Conservation (phyloP, 2,888 invertebrate genomes). For the Eurytoma adleriae region DNA sequence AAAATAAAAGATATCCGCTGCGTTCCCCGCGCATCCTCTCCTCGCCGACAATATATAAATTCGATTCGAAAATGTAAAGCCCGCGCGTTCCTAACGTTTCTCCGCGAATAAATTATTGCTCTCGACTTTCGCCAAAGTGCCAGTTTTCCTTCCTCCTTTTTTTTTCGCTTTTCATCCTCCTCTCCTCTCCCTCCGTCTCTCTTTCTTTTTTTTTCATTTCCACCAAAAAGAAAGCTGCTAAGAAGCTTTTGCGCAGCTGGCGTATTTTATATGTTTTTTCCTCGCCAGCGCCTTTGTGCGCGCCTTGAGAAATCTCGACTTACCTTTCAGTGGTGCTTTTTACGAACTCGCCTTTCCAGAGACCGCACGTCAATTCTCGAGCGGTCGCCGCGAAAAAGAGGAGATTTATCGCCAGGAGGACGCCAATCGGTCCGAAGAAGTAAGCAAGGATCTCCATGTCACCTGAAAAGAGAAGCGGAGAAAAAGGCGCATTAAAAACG, state of each 20-base stretch:
- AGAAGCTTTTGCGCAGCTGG: constrained; percentile 22
- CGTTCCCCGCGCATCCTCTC: not conserved
- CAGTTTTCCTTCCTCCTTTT: not conserved
- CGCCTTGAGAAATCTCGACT: constrained; percentile 59
- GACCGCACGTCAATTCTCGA: constrained; percentile 89
- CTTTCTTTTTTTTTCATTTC: constrained; percentile 17
- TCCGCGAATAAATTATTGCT: constrained; percentile 10
- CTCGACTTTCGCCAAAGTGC: constrained; percentile 7
- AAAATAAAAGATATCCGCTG: constrained; percentile 8
- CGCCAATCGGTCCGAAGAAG: constrained; percentile 90
- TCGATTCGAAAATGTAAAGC: constrained; percentile 5
- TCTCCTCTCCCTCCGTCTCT: not conserved
- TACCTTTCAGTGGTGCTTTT: constrained; percentile 88
- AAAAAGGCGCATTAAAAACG: constrained; percentile 5
- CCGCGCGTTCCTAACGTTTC: not conserved
- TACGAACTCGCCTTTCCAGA: constrained; percentile 92
- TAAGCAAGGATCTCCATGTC: constrained; percentile 89
- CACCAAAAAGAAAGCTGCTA: constrained; percentile 31
- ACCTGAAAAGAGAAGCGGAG: constrained; percentile 74
- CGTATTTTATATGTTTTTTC: constrained; percentile 1
- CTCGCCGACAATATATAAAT: not conserved
- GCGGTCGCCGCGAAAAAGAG: constrained; percentile 89
- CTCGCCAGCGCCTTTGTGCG: not conserved
- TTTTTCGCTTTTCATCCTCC: not conserved
- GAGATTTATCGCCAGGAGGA: constrained; percentile 86